phyloP scores from a whole-genome alignment of 2,888 invertebrate species.

The Sesia bembeciformis region DNA sequence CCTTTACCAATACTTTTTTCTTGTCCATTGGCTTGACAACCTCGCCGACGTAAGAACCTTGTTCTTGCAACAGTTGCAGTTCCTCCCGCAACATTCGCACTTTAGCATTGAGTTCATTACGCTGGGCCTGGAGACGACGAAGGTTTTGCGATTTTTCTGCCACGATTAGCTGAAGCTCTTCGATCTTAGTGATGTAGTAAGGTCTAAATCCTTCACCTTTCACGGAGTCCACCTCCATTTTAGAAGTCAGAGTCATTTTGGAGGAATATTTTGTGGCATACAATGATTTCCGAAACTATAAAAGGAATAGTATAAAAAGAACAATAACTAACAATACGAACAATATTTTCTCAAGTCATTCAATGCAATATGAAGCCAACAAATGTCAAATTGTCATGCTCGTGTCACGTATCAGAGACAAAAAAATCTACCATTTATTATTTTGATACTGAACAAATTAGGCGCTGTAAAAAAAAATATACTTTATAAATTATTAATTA shows the following conservation, averaged over 20 bases:
- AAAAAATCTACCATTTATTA: no score
- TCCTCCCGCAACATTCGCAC: conserved; percentile 98
- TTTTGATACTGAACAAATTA: no score
- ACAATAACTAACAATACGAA: conserved; percentile 4
- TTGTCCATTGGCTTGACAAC: conserved; percentile 99
- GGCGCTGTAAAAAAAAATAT: no score
- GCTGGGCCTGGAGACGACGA: conserved; percentile 95
- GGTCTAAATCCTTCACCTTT: conserved; percentile 94
- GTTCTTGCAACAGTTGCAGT: conserved; percentile 95
- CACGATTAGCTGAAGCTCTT: conserved; percentile 95
- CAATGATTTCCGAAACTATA: not conserved
- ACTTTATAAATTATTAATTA: no score
- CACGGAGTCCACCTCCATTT: conserved; percentile 83
- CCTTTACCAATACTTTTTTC: conserved; percentile 99
- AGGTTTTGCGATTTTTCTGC: conserved; percentile 99
- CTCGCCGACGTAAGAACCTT: conserved; percentile 99
- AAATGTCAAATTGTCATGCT: no score
- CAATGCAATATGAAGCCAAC: not conserved
- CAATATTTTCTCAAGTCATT: conserved; percentile 21
- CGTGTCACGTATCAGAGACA: no score
- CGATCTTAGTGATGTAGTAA: conserved; percentile 98
- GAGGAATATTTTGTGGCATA: conserved; percentile 6
- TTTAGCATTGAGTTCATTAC: conserved; percentile 99
- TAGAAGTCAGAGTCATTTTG: conserved; percentile 52
- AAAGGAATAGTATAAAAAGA: not conserved